Evolutionary conservation across 2,113 vertebrate genomes (phyloP).

Genomic region (Gulo gulo): DNA sequence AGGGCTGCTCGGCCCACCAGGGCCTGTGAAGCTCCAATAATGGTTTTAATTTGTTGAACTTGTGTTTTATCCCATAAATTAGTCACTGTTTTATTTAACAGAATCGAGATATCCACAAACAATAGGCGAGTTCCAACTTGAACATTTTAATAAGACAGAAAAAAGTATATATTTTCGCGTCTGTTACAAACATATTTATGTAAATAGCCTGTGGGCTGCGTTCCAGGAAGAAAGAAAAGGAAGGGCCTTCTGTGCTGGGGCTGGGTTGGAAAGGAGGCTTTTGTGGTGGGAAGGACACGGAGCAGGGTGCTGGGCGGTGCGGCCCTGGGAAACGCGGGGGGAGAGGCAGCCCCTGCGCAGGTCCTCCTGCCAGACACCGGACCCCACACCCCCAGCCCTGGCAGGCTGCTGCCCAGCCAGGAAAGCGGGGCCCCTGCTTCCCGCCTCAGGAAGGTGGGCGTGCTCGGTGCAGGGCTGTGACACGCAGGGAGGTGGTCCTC

Average conservation of each 20-base stretch:
- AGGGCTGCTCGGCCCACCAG: conserved; percentile 29
- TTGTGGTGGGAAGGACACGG: conserved; percentile 37
- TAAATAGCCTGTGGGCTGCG: conserved; percentile 65
- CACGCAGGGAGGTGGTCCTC: neutral
- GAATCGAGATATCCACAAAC: conserved; percentile 71
- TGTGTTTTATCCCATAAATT: conserved; percentile 75
- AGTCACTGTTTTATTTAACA: conserved; percentile 71
- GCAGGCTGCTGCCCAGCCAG: neutral
- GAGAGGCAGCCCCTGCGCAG: neutral
- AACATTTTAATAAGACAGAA: conserved; percentile 78
- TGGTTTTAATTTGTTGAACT: conserved; percentile 72
- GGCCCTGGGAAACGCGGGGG: conserved; percentile 45
- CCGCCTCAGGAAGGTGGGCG: neutral
- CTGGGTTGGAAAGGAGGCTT: conserved; percentile 37
- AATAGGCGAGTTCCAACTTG: conserved; percentile 76
- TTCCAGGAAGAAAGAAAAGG: conserved; percentile 60
- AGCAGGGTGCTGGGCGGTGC: conserved; percentile 57
- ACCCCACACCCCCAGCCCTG: neutral
- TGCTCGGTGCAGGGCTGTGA: neutral
- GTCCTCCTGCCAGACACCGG: no score
- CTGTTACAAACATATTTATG: conserved; percentile 63
- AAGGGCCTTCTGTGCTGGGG: conserved; percentile 42
- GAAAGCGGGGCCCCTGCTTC: neutral
- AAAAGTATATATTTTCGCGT: conserved; percentile 61
- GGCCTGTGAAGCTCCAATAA: conserved; percentile 8